Base-by-base conservation (phyloP, 2,113 vertebrate genomes). In the Nymphicus hollandicus region DNA sequence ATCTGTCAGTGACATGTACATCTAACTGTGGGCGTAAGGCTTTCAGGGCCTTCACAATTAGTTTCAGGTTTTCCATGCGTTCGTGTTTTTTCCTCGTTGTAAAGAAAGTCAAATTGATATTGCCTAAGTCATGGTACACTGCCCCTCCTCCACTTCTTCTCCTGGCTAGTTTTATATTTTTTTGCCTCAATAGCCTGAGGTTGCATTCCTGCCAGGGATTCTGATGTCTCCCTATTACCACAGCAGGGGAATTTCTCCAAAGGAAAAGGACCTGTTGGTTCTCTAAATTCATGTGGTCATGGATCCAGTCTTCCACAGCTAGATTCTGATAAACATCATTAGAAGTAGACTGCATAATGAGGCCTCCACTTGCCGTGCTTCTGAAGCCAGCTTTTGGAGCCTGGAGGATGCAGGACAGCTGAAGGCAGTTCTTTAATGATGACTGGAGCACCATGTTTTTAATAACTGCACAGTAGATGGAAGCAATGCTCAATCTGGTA, bases 61-160 rank as follows among this genome's bases (percentile, higher is more conserved):
- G 96, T 52, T 97, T 97, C 63, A 99, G 97, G 95, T 99, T 99
- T 95, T 98, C 97, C 95, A 97, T 97, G 33, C 99, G 97, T 93
- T 99, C 97, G 0, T 99, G 99, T 28, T 96, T 98, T 82, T 98
- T 98, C 95, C 97, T 99, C n/a, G 97, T 98, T 58, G 99, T 97
- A 91, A 99, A 99, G 97, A 99, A 99, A 63, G 99, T 99, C 95
- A 99, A 70, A 94, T 99, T 99, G 88, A 99, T 98, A 96, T 99
- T 99, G 25, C 99, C 99, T n/a, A 98, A 95, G 83, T 99, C 99
- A 20, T 99, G 99, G 96, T 98, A 99, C 49, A 99, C 99, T 0
- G 99, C 97, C 9, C 99, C 99, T 39, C 99, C 99, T 8, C 99
- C 99, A n/a, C 99, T 99, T 61, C 98, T 98, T 77, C 99, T 98